phyloP scores from a whole-genome alignment of 2,797 vertebrate genomes.

The Nyctibius grandis region DNA sequence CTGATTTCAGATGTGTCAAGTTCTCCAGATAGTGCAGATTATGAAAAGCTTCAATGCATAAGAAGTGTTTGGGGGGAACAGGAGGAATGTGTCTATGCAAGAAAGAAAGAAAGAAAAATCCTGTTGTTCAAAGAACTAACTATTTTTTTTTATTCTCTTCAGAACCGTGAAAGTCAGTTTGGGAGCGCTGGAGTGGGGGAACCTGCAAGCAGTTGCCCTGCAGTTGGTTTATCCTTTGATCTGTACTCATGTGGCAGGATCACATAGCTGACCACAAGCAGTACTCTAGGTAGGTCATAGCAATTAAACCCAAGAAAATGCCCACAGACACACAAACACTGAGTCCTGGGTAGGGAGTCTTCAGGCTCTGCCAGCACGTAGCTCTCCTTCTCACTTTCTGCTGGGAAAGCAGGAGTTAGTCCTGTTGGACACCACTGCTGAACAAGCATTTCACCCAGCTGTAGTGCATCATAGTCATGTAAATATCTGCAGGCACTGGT shows the following conservation, averaged over 20 bases:
- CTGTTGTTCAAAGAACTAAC: not conserved
- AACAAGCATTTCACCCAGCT: not conserved
- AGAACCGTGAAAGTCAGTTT: not conserved
- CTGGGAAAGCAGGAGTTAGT: not conserved
- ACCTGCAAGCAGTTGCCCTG: not conserved
- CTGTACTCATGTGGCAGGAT: accelerated
- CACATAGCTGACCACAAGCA: not conserved
- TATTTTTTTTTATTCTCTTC: not conserved
- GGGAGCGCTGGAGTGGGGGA: not conserved
- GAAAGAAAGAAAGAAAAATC: not conserved
- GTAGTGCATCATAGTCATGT: not conserved
- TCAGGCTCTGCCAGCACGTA: not conserved
- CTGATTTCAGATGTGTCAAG: not conserved
- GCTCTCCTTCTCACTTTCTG: not conserved
- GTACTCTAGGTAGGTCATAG: no score
- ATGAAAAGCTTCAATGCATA: not conserved
- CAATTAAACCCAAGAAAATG: not conserved
- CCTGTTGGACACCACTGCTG: not conserved
- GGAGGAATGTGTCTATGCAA: not conserved
- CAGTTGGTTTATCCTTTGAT: not conserved
- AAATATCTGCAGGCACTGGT: not conserved
- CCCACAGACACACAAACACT: not conserved
- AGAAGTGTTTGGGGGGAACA: not conserved
- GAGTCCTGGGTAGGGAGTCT: not conserved
- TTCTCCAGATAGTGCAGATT: not conserved